Conservation (phyloP, 2,888 invertebrate species). For the Mylabris sibirica region DNA sequence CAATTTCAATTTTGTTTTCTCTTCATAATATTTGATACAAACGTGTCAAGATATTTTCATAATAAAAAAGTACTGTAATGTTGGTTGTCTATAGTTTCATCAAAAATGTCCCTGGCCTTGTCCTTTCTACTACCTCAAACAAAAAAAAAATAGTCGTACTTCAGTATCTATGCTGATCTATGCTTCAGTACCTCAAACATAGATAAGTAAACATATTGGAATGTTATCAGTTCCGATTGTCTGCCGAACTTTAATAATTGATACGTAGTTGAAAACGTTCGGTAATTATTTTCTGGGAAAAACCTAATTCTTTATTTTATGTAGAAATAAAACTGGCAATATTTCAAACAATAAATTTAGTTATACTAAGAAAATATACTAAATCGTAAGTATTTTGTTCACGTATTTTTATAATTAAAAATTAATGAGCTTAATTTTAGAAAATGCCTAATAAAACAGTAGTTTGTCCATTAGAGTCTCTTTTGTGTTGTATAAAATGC, state of each 20-base stretch:
- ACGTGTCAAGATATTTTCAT: neutral
- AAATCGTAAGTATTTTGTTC: neutral
- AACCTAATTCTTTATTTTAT: neutral
- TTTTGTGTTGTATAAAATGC: neutral
- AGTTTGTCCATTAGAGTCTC: neutral
- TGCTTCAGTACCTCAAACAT: neutral
- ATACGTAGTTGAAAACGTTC: neutral
- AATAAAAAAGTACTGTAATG: neutral
- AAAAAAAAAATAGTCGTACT: constrained; percentile 1
- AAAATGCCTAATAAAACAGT: neutral
- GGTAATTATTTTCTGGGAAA: neutral
- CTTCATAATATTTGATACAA: neutral
- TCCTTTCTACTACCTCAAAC: neutral
- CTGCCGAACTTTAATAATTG: neutral
- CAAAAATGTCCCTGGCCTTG: neutral
- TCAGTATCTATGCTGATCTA: too few relatives aligned
- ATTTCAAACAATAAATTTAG: neutral
- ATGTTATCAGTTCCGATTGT: neutral
- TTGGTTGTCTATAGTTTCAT: neutral
- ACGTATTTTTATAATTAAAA: neutral
- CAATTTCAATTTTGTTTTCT: constrained; percentile 28
- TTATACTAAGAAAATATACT: neutral
- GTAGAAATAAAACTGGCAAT: neutral
- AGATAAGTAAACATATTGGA: too few relatives aligned
- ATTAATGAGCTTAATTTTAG: neutral